Evolutionary conservation across 2,888 invertebrate species (phyloP).

Genomic region (Cataglyphis rosenhaueri): DNA sequence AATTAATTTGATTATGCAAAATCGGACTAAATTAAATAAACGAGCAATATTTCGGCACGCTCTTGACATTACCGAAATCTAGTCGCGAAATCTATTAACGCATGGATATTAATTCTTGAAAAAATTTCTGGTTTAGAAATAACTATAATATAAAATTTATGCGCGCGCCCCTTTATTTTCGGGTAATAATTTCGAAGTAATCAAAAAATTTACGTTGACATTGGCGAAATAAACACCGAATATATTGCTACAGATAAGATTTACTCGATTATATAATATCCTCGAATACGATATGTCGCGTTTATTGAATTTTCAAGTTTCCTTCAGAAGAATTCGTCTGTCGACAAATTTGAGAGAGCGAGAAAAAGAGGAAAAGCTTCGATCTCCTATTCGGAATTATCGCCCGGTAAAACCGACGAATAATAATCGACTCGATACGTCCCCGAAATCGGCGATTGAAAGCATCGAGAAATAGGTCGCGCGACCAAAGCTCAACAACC

Average conservation of each 20-base stretch:
- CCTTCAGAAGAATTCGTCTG: neutral
- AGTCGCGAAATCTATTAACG: conserved; percentile 23
- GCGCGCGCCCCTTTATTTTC: conserved; percentile 31
- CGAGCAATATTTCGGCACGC: neutral
- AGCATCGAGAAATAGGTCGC: conserved; percentile 14
- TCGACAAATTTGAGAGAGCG: neutral
- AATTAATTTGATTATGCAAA: conserved; percentile 35
- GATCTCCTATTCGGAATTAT: neutral
- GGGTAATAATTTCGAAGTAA: conserved; percentile 31
- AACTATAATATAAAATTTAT: conserved; percentile 41
- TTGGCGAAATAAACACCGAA: neutral
- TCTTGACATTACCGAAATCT: neutral
- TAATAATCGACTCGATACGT: conserved; percentile 14
- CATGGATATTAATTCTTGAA: neutral
- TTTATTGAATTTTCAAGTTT: conserved; percentile 44
- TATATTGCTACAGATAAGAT: neutral
- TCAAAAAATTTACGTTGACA: neutral
- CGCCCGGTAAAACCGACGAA: conserved; percentile 8
- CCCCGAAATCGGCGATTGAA: conserved; percentile 24
- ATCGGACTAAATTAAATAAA: conserved; percentile 26
- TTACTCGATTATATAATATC: conserved; percentile 21
- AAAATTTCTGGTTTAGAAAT: conserved; percentile 12
- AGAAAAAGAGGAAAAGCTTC: neutral
- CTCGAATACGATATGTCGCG: conserved; percentile 37
- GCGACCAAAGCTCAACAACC: conserved; percentile 17